Evolutionary conservation across 1,140 invertebrate genomes (phyloP), one percentile per base, ranked within the genome.

Genomic region (Drosophila sturtevanti): DNA sequence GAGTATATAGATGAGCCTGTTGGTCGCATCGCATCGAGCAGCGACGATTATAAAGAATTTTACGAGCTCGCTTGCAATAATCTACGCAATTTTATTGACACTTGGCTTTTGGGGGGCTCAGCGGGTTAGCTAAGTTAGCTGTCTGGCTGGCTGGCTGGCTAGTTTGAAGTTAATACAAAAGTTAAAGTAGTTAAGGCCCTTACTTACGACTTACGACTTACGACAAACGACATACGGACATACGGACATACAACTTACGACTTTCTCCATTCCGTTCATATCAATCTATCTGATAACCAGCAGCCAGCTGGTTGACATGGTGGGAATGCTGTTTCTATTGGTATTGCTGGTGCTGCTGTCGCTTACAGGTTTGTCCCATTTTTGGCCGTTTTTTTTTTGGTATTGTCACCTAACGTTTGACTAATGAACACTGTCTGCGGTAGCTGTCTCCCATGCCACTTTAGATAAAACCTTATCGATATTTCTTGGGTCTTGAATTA

Each of bases 61-160:
- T 89, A 89, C 78, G 84, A 89, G 85, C 80, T 84, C 85, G 79
- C 60, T 44, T 68, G 77, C 80, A 89, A 89, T 89, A 89, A 89
- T 84, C 84, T 89, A 84, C 72, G 84, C 84, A 89, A 89, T 89
- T 89, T 89, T 89, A 89, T 89, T 84, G 84, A 89, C 84, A 87
- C 84, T 82, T 75, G 64, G 66, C 72, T 79, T 75, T 81, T 78
- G 87, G 82, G 75, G 72, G 75, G 44, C 80, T 54, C 80, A 55
- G 79, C 80, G 65, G 79, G 79, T 56, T 66, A 84, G 78, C 78
- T 48, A 22, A 24, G n/a, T n/a, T 41, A 41, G n/a, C 38, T n/a
- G n/a, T n/a, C n/a, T n/a, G n/a, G n/a, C n/a, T n/a, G n/a, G n/a
- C n/a, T n/a, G n/a, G n/a, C n/a, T n/a, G n/a, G 18, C 16, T 48